A percentile compares a stretch with the other conserved stretches of the same genome.
These are phyloP conservation scores for Amblyraja radiata DNA, from an alignment of 2,797 vertebrate genomes.

Conservation along the genomic window DNA sequence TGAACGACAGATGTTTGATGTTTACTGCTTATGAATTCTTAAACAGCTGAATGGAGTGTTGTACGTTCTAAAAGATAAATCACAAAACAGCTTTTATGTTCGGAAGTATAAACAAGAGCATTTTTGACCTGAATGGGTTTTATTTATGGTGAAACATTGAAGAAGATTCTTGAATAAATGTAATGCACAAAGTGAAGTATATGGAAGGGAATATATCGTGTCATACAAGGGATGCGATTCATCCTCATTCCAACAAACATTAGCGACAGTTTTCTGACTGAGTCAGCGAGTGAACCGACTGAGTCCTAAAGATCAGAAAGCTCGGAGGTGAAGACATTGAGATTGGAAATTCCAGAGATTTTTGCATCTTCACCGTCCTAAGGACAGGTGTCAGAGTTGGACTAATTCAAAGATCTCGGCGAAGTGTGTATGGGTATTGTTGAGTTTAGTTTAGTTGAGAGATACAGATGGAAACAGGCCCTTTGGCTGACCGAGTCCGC, in stretches of 20 bases:
- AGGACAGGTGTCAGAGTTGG: neutral
- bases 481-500: no score
- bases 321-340: neutral
- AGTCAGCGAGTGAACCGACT: neutral
- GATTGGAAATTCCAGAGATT: neutral
- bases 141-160: neutral
- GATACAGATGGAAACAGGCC: no score
- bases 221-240: neutral
- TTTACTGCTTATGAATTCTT: conserved; percentile 15
- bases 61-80: conserved; percentile 15
- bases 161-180: neutral
- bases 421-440: neutral
- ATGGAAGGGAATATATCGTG: neutral
- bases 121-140: neutral
- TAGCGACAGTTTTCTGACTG: no score
- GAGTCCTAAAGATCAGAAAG: neutral
- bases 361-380: neutral
- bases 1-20: conserved; percentile 5
- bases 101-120: neutral
- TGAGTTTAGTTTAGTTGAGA: no score
- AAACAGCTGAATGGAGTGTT: neutral
- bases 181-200: conserved; percentile 1
- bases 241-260: neutral
- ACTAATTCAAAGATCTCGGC: neutral
- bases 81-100: neutral